phyloP scores from a whole-genome alignment of 1,140 invertebrate genomes.

The Philotrypesis tridentata region DNA sequence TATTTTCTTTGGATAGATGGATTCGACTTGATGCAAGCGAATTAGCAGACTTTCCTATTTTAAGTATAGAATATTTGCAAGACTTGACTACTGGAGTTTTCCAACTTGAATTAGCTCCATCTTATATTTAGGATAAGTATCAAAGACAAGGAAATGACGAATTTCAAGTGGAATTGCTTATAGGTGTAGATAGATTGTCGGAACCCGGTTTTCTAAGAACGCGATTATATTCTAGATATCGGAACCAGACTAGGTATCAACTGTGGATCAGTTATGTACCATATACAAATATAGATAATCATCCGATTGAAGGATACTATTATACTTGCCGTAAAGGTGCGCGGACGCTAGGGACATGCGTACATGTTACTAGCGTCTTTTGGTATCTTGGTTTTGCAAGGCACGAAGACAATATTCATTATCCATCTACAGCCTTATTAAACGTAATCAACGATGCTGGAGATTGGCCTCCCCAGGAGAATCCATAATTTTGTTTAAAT shows the following conservation, averaged over 20 bases:
- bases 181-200: background rate
- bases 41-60: conserved; percentile 12
- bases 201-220: conserved; percentile 16
- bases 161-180: conserved; percentile 7
- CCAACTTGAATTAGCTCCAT: background rate
- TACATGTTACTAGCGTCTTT: too few relatives aligned
- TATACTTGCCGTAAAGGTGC: too few relatives aligned
- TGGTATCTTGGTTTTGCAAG: too few relatives aligned
- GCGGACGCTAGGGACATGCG: too few relatives aligned
- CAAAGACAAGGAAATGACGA: conserved; percentile 10
- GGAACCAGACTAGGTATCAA: background rate
- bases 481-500: too few relatives aligned
- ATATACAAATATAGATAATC: background rate
- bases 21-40: background rate
- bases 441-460: too few relatives aligned
- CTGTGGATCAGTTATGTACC: conserved; percentile 15
- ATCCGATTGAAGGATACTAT: too few relatives aligned
- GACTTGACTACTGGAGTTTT: conserved; percentile 1
- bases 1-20: background rate
- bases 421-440: too few relatives aligned
- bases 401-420: too few relatives aligned
- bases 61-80: conserved; percentile 19
- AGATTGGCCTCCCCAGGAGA: too few relatives aligned
- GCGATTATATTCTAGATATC: conserved; percentile 3
- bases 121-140: conserved; percentile 19